Conservation (phyloP, 2,113 vertebrate species). For the Crotophaga sulcirostris region DNA sequence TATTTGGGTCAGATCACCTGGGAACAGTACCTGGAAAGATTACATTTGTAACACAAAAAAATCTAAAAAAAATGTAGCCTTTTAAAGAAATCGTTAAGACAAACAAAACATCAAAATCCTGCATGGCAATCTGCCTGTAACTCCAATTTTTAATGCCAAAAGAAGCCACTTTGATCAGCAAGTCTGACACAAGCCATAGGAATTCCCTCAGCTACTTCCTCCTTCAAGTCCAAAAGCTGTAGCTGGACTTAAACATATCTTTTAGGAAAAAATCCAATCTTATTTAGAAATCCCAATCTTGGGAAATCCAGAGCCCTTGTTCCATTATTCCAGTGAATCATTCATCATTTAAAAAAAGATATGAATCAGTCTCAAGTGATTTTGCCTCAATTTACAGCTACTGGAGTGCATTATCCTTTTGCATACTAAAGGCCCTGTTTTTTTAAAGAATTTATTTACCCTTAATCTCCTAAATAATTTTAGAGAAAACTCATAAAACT, state of each 20-base stretch:
- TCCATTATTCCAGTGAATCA: slow-evolving; percentile 23
- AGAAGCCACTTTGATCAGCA: neutral
- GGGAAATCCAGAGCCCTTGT: neutral
- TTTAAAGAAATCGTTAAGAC: neutral
- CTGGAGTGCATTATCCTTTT: neutral
- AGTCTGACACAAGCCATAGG: neutral
- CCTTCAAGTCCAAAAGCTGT: neutral
- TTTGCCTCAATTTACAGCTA: neutral
- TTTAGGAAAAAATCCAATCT: neutral
- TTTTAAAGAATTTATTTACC: neutral
- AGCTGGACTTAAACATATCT: neutral
- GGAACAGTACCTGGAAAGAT: neutral
- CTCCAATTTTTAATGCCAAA: neutral
- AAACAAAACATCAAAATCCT: neutral
- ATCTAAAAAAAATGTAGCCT: neutral
- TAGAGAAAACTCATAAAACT: neutral
- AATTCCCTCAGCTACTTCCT: slow-evolving; percentile 21
- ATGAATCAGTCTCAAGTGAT: neutral
- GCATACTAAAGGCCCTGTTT: neutral
- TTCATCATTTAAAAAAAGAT: neutral
- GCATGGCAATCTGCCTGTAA: neutral
- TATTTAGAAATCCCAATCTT: slow-evolving; percentile 14
- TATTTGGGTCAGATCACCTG: neutral
- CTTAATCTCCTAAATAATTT: neutral
- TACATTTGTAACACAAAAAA: neutral